Percentiles rank a stretch among this genome's conserved stretches.
These are phyloP conservation scores for Metacarcinus magister DNA, from an alignment of 2,888 invertebrate species.

Conservation along the genomic window DNA sequence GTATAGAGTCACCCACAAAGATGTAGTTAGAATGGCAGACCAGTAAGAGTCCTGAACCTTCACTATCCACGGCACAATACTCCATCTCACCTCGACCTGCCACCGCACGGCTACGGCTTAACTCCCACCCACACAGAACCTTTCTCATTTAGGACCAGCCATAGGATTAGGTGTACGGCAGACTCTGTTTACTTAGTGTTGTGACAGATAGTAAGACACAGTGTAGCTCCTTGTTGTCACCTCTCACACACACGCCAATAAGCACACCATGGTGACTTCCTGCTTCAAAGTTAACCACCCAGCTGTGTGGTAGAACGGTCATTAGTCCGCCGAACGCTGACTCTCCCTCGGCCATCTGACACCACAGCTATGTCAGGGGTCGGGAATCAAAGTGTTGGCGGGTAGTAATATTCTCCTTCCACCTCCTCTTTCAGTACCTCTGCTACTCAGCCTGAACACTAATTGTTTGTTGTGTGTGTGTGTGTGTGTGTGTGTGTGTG, in stretches of 20 bases:
- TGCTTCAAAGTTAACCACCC: neutral
- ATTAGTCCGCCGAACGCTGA: no score
- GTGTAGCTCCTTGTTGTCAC: slow-evolving; percentile 63
- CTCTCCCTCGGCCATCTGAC: no score
- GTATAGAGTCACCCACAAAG: slow-evolving; percentile 74
- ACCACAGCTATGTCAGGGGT: no score
- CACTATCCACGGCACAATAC: slow-evolving; percentile 75
- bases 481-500: no score
- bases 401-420: no score
- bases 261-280: slow-evolving; percentile 54
- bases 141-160: slow-evolving; percentile 77
- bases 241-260: neutral
- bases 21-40: slow-evolving; percentile 77
- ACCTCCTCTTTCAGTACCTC: no score
- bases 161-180: slow-evolving; percentile 75
- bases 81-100: slow-evolving; percentile 74
- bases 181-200: slow-evolving; percentile 56
- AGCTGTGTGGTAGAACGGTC: no score
- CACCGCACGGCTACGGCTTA: slow-evolving; percentile 65
- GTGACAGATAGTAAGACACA: slow-evolving; percentile 70
- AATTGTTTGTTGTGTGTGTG: no score
- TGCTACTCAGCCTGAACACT: no score
- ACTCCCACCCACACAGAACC: slow-evolving; percentile 74
- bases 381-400: no score
- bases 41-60: slow-evolving; percentile 70